Evolutionary conservation across 2,797 vertebrate genomes (phyloP).

Genomic region (Darevskia nairensis): DNA sequence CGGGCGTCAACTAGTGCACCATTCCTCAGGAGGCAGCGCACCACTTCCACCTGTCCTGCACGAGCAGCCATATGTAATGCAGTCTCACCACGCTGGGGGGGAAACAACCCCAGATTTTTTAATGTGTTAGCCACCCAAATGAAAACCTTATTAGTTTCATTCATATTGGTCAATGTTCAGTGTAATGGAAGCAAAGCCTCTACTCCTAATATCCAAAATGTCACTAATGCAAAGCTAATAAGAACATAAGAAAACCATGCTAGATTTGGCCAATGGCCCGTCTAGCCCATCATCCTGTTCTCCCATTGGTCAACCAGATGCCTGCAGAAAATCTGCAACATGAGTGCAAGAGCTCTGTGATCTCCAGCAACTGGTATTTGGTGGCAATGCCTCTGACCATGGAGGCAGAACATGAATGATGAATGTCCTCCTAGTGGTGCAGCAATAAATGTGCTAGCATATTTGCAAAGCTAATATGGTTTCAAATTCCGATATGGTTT

Average conservation of each 20-base stretch:
- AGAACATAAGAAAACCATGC: too few species aligned
- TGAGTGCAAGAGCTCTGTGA: too few species aligned
- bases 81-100: constrained; percentile 92
- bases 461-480: too few species aligned
- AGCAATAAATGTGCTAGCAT: too few species aligned
- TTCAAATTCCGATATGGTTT: too few species aligned
- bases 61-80: constrained; percentile 96
- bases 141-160: neutral
- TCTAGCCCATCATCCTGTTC: too few species aligned
- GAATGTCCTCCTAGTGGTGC: neutral
- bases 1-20: constrained; percentile 95
- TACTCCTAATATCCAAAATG: neutral
- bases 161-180: neutral
- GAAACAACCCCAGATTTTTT: constrained; percentile 44
- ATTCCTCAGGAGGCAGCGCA: constrained; percentile 95
- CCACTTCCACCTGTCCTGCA: constrained; percentile 98
- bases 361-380: too few species aligned
- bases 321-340: too few species aligned
- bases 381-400: too few species aligned
- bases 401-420: too few species aligned
- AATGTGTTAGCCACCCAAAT: constrained; percentile 8
- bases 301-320: too few species aligned
- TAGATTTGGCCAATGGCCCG: too few species aligned
- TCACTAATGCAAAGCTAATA: neutral
- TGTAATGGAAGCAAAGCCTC: neutral